Base-by-base conservation (phyloP, 2,888 invertebrate species). In the Pterostichus madidus region DNA sequence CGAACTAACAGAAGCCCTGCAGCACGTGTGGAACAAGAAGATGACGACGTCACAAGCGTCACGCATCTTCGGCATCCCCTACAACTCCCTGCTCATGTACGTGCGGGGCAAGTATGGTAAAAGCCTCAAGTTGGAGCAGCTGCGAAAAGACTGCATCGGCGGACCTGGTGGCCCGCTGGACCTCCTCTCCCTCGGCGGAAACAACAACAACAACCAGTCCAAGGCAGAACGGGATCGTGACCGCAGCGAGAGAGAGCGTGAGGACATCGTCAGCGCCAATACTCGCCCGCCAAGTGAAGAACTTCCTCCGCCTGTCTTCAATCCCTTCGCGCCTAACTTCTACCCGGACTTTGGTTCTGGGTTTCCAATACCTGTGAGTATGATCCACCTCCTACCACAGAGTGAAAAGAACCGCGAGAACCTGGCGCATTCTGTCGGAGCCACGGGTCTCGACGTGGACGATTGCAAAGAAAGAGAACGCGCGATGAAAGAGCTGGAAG, bases 11-110 rank as follows among this genome's bases (percentile, higher is more conserved):
- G 96, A 97, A 90, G 97, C 97, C 1, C 92, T 97, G 78, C 96
- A 96, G 88, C 96, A 97, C 90, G 97, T 97, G n/a, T 97, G 97
- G 97, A 97, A 97, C 90, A 97, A 97, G 88, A 97, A 96, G 89
- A 97, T 97, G 96, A 97, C 97, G 84, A 97, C 97, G 61, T 96
- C 96, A 87, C 96, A 97, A 90, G 97, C 97, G 8, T 97, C 96
- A 31, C 91, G 97, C 84, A 95, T 97, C 89, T 97, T 96, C 90
- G 97, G 97, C 59, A 97, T 97, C 85, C 97, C 97, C n/a, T 97
- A 97, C 92, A 97, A 97, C 91, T 96, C 96, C 64, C 92, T 97
- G 73, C 91, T 97, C 81, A 97, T 97, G 97, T 97, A 97, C 91
- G 97, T 97, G 35, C 93, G 97, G 68, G 97, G 97, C 78, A 97